Percentiles rank a stretch among this genome's conserved stretches.
Evolutionary conservation across 2,113 vertebrate species (phyloP).

Genomic region (Bufo gargarizans): DNA sequence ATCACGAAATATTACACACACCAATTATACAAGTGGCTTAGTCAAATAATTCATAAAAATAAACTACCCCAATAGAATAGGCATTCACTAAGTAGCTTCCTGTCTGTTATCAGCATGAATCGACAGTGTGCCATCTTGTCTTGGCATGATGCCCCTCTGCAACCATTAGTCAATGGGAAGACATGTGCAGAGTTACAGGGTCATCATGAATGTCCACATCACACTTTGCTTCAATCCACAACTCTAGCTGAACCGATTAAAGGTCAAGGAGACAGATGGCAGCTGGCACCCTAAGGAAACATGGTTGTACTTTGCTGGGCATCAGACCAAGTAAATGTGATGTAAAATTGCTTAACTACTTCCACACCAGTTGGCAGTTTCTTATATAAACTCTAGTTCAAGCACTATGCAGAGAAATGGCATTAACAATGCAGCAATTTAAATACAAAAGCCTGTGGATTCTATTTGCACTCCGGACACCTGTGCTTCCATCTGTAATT

Average conservation of each 20-base stretch:
- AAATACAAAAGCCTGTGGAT: slow-evolving; percentile 36
- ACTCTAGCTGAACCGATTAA: slow-evolving; percentile 18
- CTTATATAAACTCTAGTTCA: neutral
- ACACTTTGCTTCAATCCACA: slow-evolving; percentile 4
- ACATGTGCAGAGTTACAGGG: slow-evolving; percentile 33
- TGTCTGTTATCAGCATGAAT: neutral
- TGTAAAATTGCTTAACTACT: slow-evolving; percentile 21
- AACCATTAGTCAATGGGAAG: slow-evolving; percentile 22
- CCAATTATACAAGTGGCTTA: neutral
- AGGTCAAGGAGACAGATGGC: slow-evolving; percentile 50
- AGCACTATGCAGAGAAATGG: neutral
- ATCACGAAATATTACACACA: neutral
- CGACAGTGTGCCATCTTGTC: slow-evolving; percentile 9
- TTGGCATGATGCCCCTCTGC: slow-evolving; percentile 15
- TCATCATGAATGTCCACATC: slow-evolving; percentile 34
- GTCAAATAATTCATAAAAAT: neutral
- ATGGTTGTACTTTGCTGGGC: slow-evolving; percentile 41
- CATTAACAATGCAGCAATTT: slow-evolving; percentile 11
- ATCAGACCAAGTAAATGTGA: slow-evolving; percentile 33
- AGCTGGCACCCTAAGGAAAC: slow-evolving; percentile 31
- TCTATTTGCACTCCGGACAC: slow-evolving; percentile 47
- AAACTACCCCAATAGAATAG: neutral
- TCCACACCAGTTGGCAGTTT: neutral
- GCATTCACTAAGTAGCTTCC: neutral
- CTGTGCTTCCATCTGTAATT: slow-evolving; percentile 53